Evolutionary conservation across 2,888 invertebrate genomes (phyloP).

Genomic region (Corbicula japonica): DNA sequence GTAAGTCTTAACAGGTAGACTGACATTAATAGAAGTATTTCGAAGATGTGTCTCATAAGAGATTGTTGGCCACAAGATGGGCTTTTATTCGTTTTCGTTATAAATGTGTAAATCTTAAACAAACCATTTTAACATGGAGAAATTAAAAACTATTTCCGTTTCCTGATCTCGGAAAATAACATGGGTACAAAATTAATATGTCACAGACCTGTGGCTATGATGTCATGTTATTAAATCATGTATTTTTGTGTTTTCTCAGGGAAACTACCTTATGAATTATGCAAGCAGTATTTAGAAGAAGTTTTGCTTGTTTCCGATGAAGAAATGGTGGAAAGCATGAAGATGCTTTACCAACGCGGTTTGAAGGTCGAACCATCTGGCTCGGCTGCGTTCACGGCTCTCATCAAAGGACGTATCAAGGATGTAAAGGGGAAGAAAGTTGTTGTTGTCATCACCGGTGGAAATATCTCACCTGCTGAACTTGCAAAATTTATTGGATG

Average conservation of each 20-base stretch:
- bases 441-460: slow-evolving; percentile 83
- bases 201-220: too few relatives aligned
- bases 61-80: too few relatives aligned
- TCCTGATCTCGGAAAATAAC: too few relatives aligned
- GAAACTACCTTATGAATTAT: slow-evolving; percentile 76
- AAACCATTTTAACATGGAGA: too few relatives aligned
- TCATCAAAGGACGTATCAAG: slow-evolving; percentile 78
- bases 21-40: too few relatives aligned
- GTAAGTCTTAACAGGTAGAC: too few relatives aligned
- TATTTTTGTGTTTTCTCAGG: slow-evolving; percentile 70
- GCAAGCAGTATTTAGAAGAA: slow-evolving; percentile 80
- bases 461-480: slow-evolving; percentile 83
- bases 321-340: slow-evolving; percentile 80
- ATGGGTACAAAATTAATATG: too few relatives aligned
- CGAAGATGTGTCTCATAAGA: too few relatives aligned
- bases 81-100: too few relatives aligned
- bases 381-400: slow-evolving; percentile 73
- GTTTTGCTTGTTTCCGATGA: slow-evolving; percentile 83
- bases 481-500: slow-evolving; percentile 54
- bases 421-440: slow-evolving; percentile 81
- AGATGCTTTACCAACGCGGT: slow-evolving; percentile 77
- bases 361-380: slow-evolving; percentile 85
- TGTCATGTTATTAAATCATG: too few relatives aligned
- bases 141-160: too few relatives aligned
- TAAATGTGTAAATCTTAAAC: too few relatives aligned